Conservation (phyloP, 2,888 invertebrate species). For the Drosophila helvetica region DNA sequence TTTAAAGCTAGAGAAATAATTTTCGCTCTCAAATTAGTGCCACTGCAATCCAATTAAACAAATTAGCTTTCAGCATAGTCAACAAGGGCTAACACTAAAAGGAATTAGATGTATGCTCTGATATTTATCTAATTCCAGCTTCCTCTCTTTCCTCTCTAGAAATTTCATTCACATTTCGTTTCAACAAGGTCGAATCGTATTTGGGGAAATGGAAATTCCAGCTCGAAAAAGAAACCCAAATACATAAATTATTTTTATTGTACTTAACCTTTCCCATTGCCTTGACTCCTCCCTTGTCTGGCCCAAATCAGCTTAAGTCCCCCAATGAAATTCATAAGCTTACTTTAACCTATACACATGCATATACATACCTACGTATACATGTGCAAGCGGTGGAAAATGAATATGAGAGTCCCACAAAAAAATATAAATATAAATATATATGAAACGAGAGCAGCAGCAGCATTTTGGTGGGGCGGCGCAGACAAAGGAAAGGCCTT, state of each 20-base stretch:
- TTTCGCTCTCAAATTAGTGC: background rate
- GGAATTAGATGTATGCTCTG: background rate
- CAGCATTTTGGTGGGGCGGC: conserved; percentile 22
- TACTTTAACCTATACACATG: conserved; percentile 12
- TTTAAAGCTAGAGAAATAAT: too few relatives aligned
- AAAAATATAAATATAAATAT: too few relatives aligned
- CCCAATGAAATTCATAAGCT: conserved; percentile 38
- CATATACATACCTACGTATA: background rate
- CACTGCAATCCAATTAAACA: background rate
- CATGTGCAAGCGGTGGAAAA: background rate
- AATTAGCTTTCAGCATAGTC: background rate
- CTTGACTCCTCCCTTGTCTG: conserved; percentile 26
- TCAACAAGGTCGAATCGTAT: conserved; percentile 21
- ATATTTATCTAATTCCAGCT: background rate
- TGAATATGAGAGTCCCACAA: conserved; percentile 1
- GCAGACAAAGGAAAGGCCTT: background rate
- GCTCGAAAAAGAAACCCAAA: conserved; percentile 32
- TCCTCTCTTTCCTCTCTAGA: background rate
- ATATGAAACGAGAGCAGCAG: background rate
- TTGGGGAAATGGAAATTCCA: conserved; percentile 28
- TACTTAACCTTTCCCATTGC: conserved; percentile 42
- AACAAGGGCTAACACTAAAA: too few relatives aligned
- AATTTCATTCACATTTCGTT: conserved; percentile 28
- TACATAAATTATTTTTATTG: conserved; percentile 47
- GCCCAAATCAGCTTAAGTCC: conserved; percentile 42